A percentile compares a stretch with the other conserved stretches of the same genome.
Evolutionary conservation across 2,113 vertebrate genomes (phyloP).

Genomic region (Trinectes maculatus): DNA sequence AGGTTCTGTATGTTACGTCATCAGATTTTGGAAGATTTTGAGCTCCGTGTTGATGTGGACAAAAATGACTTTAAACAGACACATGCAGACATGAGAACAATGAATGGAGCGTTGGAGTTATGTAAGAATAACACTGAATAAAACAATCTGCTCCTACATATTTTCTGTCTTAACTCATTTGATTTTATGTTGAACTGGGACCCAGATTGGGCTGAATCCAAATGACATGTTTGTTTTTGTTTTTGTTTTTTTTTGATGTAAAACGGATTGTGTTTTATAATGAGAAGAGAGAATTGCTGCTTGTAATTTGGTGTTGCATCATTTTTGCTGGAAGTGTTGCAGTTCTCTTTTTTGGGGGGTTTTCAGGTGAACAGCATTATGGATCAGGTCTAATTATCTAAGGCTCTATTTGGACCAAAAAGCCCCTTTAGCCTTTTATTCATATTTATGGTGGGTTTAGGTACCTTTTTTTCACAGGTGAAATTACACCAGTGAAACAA

Average conservation of each 20-base stretch:
- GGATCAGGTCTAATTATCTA: neutral
- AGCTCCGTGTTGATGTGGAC: no score
- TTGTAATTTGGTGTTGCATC: slow-evolving; percentile 1
- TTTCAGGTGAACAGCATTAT: neutral
- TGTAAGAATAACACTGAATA: neutral
- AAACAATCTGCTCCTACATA: no score
- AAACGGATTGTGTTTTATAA: neutral
- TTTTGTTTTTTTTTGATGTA: neutral
- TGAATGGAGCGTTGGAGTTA: neutral
- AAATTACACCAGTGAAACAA: neutral
- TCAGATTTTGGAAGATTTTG: no score
- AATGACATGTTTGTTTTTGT: neutral
- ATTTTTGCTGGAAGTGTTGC: neutral
- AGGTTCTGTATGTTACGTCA: neutral
- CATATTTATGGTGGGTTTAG: neutral
- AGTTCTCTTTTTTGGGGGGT: neutral
- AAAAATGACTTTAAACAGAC: no score
- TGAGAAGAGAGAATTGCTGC: neutral
- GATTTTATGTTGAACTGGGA: neutral
- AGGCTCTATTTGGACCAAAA: neutral
- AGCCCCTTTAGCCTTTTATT: neutral
- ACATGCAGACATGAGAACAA: no score
- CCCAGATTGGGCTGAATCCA: neutral
- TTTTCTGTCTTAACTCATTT: neutral
- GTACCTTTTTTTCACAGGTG: neutral